Evolutionary conservation across 2,113 vertebrate genomes (phyloP), one percentile per base, ranked within the genome.

Genomic region (Shinisaurus crocodilurus): DNA sequence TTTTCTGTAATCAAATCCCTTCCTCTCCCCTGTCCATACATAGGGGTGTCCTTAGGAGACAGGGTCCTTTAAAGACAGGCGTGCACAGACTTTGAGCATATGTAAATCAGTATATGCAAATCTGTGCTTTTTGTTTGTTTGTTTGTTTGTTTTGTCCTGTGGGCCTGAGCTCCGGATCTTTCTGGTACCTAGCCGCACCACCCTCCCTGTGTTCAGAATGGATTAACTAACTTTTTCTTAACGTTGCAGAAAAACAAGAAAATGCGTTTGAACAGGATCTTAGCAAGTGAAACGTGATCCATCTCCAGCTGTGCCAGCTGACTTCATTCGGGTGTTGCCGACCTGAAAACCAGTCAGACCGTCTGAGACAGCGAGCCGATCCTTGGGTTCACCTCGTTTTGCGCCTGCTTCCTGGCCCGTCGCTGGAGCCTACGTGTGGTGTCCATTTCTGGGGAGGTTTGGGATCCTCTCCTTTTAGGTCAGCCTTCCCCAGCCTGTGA

Each of bases 231-330:
- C 91, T 90, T 5, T 6, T 74, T 10, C 63, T 50, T 27, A 1
- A 34, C 45, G 5, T 3, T 27, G 27, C 1, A 6, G 43, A 40
- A 80, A n/a, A 88, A 85, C 89, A 1, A 0, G 85, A 84, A 91
- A 88, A 85, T 86, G 82, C 37, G 13, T n/a, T 86, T 83, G 67
- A 91, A 82, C 76, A 75, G 80, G 80, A 20, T 15, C 57, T 0
- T 76, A 89, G 91, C 91, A 92, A 94, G 93, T 91, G 90, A 80
- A 77, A 91, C 93, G 27, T 7, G 27, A 34, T 34, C 32, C 10
- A 1, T 34, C 50, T 34, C 23, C 25, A 37, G 48, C 25, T 27
- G 34, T 29, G 23, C 9, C 48, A 37, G 3, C 27, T 72, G 37
- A 72, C 12, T 5, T 40, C 65, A 54, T 45, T 4, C 67, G 65